phyloP scores from a whole-genome alignment of 2,888 invertebrate genomes.

The Clivina fossor region DNA sequence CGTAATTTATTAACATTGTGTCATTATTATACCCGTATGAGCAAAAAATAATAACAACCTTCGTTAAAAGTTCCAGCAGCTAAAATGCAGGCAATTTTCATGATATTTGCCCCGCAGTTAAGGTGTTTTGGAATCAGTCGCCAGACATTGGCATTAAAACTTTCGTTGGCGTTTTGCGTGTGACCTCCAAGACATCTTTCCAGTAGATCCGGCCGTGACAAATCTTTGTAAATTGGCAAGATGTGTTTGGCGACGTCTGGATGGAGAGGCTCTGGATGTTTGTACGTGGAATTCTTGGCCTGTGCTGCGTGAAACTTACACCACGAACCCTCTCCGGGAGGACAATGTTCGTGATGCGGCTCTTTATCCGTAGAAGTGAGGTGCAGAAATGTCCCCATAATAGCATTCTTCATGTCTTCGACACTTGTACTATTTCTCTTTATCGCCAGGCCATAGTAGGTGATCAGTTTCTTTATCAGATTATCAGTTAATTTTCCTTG shows the following conservation, averaged over 20 bases:
- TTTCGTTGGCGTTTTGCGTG: conserved; percentile 46
- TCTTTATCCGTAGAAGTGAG: conserved; percentile 30
- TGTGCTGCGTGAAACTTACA: conserved; percentile 37
- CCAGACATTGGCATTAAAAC: conserved; percentile 45
- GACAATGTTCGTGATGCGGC: conserved; percentile 36
- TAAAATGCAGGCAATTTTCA: not conserved
- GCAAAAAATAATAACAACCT: no score
- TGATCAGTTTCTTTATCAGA: conserved; percentile 41
- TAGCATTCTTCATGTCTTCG: conserved; percentile 38
- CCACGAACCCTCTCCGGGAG: conserved; percentile 35
- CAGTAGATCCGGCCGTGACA: conserved; percentile 43
- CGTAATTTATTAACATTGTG: no score
- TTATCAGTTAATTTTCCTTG: conserved; percentile 38
- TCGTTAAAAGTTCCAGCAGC: conserved; percentile 3
- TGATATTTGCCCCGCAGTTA: not conserved
- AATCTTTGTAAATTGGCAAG: conserved; percentile 44
- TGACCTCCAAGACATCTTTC: conserved; percentile 45
- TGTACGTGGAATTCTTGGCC: conserved; percentile 34
- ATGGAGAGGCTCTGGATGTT: conserved; percentile 35
- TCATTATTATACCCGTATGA: no score
- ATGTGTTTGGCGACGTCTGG: conserved; percentile 38
- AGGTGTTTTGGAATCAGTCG: conserved; percentile 41
- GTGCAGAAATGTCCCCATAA: conserved; percentile 34
- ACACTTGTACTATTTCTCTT: conserved; percentile 39
- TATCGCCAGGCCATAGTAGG: conserved; percentile 43